These are phyloP conservation scores for Lamellibrachia luymesi DNA, from an alignment of 1,140 invertebrate species.

Conservation along the genomic window DNA sequence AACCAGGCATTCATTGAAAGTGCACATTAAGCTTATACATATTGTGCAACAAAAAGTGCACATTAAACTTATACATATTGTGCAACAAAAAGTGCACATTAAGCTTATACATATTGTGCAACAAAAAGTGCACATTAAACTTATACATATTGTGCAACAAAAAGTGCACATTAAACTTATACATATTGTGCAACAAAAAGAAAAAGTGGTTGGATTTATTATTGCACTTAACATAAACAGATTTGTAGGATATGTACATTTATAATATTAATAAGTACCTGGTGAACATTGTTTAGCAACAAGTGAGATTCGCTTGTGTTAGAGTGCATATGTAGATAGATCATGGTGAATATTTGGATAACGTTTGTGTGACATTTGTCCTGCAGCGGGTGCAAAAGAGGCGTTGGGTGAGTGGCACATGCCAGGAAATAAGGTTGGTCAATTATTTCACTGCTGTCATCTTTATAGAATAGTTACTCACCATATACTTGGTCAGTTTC, in stretches of 20 bases:
- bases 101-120: not conserved
- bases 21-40: not conserved
- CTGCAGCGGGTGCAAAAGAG: conserved; percentile 50
- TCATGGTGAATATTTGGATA: not conserved
- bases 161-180: not conserved
- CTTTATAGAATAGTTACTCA: not conserved
- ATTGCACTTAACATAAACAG: no score
- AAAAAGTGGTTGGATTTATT: no score
- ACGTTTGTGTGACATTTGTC: conserved; percentile 21
- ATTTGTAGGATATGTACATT: no score
- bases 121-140: not conserved
- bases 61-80: no score
- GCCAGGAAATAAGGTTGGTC: conserved; percentile 43
- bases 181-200: not conserved
- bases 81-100: not conserved
- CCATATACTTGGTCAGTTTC: no score
- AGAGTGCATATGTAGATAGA: not conserved
- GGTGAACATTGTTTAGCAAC: no score
- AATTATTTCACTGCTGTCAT: not conserved
- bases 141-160: not conserved
- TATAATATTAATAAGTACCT: no score
- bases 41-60: not conserved
- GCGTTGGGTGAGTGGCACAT: conserved; percentile 45
- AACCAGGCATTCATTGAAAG: not conserved
- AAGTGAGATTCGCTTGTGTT: not conserved